phyloP scores from a whole-genome alignment of 2,797 vertebrate species.

The Odontamblyopus lacepedii region DNA sequence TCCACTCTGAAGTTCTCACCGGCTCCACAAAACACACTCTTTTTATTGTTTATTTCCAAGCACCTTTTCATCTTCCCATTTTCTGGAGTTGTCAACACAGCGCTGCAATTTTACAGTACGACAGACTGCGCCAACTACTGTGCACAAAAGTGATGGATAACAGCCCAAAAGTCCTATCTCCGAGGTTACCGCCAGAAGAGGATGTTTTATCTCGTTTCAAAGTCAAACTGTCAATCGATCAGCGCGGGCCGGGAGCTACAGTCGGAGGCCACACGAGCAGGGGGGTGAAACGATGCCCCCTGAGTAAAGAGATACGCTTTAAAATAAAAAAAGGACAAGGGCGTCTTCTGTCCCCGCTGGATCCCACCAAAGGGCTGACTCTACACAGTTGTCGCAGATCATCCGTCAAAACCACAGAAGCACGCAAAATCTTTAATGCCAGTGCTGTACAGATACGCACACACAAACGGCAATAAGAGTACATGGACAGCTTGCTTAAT shows the following conservation, averaged over 20 bases:
- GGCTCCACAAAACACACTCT: background rate
- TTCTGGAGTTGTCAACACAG: constrained; percentile 6
- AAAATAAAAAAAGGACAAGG: constrained; percentile 70
- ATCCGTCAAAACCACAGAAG: constrained; percentile 63
- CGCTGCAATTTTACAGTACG: constrained; percentile 21
- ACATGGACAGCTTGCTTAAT: constrained; percentile 1
- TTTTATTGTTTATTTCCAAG: constrained; percentile 1
- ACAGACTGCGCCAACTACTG: constrained; percentile 9
- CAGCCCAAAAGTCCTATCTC: constrained; percentile 16
- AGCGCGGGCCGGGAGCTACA: constrained; percentile 35
- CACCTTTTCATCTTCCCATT: constrained; percentile 6
- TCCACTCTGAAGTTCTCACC: constrained; percentile 31
- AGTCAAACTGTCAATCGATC: constrained; percentile 67
- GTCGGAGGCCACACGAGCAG: constrained; percentile 27
- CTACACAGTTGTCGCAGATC: constrained; percentile 71
- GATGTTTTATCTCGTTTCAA: constrained; percentile 64
- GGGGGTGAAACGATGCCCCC: constrained; percentile 23
- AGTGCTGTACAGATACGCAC: constrained; percentile 18
- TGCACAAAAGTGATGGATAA: constrained; percentile 18
- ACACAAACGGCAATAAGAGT: background rate
- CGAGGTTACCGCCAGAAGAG: constrained; percentile 2
- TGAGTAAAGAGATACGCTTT: constrained; percentile 57
- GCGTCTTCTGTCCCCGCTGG: constrained; percentile 61
- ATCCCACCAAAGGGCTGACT: constrained; percentile 74
- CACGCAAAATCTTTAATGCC: constrained; percentile 15